Evolutionary conservation across 2,888 invertebrate genomes (phyloP), one percentile per base, ranked within the genome.

Genomic region (Craniophora ligustri): DNA sequence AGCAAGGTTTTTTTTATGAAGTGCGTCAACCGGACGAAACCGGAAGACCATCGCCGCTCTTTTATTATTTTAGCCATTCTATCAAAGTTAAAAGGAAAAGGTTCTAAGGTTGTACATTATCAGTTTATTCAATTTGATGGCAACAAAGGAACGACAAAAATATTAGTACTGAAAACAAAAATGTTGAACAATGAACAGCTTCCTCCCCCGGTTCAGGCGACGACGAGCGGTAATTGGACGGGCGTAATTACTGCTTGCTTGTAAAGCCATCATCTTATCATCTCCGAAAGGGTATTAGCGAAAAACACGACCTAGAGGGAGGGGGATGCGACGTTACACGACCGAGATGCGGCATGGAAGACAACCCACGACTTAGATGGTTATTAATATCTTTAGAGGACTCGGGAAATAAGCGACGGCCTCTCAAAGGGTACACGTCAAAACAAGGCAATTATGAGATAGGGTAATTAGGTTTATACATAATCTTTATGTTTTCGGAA

Each of bases 191-290:
- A 82, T 83, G 84, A 82, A 77, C 79, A 72, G 75, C 78, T 84
- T 82, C 80, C 76, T 75, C 73, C 69, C 63, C 50, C 62, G 45
- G 60, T 60, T 41, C 54, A 55, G 68, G 75, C 72, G 76, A 75
- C 82, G 78, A 74, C 81, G 79, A 75, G 81, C 83, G 78, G 88
- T 91, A 91, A 91, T 91, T 91, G 88, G 88, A 86, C 84, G 84
- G 81, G 79, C 84, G 85, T 92, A 91, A 91, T 92, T 92, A 92
- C 90, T 87, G 87, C 85, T 88, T 88, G 87, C 90, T 90, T 91
- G 88, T 90, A 89, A 91, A 91, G 88, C 88, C 89, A 91, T 91
- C 90, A 91, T 91, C 90, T 92, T 90, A 91, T 91, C 89, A 88
- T 88, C 87, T 89, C 85, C 79, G 80, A 88, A 89, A 85, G 88